phyloP scores from a whole-genome alignment of 2,113 vertebrate genomes.

The Fregetta grallaria region DNA sequence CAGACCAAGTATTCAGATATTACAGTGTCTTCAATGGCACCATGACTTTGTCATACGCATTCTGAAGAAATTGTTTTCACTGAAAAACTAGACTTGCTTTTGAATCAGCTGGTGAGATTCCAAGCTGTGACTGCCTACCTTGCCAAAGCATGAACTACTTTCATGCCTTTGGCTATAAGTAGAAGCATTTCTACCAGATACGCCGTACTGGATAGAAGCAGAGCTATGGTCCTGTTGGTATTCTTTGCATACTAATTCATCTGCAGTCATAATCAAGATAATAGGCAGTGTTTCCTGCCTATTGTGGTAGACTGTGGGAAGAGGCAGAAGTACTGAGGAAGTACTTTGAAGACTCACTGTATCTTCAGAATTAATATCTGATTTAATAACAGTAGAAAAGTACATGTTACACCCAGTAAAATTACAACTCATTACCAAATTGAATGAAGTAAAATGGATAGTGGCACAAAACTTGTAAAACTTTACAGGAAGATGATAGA shows the following conservation, averaged over 20 bases:
- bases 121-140: neutral
- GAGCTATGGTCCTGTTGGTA: neutral
- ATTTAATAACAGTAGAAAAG: neutral
- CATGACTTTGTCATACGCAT: neutral
- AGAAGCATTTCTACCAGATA: neutral
- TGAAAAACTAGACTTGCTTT: neutral
- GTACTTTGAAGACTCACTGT: neutral
- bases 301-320: neutral
- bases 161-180: neutral
- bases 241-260: neutral
- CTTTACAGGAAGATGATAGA: neutral
- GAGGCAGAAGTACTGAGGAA: neutral
- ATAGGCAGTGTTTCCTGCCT: neutral
- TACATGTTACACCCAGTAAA: neutral
- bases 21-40: neutral
- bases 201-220: neutral
- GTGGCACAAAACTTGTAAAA: neutral
- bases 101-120: neutral
- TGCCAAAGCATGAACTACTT: neutral
- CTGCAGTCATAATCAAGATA: neutral
- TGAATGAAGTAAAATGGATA: neutral
- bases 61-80: neutral
- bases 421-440: neutral
- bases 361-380: neutral
- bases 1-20: neutral